These are phyloP conservation scores for Agriopis leucophaearia DNA, from an alignment of 2,888 invertebrate species.

Conservation along the genomic window DNA sequence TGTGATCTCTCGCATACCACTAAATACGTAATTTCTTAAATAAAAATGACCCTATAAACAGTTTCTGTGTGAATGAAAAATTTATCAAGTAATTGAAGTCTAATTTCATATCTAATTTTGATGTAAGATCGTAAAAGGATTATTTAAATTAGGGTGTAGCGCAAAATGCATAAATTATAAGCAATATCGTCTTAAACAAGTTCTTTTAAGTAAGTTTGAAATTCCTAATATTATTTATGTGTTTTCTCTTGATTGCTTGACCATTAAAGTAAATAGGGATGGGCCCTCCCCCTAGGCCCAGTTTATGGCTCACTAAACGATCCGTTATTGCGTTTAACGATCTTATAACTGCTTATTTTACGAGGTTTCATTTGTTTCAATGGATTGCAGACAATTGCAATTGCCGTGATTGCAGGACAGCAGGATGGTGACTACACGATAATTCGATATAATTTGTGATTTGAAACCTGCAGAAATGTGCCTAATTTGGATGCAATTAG, in stretches of 20 bases:
- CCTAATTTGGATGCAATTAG: slow-evolving; percentile 39
- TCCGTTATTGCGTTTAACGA: slow-evolving; percentile 74
- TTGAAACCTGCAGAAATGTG: slow-evolving; percentile 10
- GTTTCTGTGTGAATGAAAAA: too few relatives aligned
- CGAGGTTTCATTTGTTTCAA: slow-evolving; percentile 84
- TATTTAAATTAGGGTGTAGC: too few relatives aligned
- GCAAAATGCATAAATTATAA: too few relatives aligned
- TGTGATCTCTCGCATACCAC: too few relatives aligned
- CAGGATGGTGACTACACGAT: slow-evolving; percentile 52
- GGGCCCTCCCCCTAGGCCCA: slow-evolving; percentile 23
- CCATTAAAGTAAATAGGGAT: slow-evolving; percentile 38
- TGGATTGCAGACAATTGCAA: slow-evolving; percentile 66
- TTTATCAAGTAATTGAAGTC: too few relatives aligned
- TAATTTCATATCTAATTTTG: too few relatives aligned
- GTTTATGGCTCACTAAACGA: slow-evolving; percentile 55
- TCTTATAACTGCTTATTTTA: slow-evolving; percentile 74
- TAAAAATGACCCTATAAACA: too few relatives aligned
- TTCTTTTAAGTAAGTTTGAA: too few relatives aligned
- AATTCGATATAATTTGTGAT: slow-evolving; percentile 53
- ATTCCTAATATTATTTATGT: background rate
- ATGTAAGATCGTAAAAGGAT: too few relatives aligned
- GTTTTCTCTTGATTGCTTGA: slow-evolving; percentile 11
- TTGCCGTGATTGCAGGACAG: slow-evolving; percentile 66
- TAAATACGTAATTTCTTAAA: too few relatives aligned
- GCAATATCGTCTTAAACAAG: too few relatives aligned